Evolutionary conservation across 2,888 invertebrate genomes (phyloP), one percentile per base, ranked within the genome.

Genomic region (Vanessa cardui): DNA sequence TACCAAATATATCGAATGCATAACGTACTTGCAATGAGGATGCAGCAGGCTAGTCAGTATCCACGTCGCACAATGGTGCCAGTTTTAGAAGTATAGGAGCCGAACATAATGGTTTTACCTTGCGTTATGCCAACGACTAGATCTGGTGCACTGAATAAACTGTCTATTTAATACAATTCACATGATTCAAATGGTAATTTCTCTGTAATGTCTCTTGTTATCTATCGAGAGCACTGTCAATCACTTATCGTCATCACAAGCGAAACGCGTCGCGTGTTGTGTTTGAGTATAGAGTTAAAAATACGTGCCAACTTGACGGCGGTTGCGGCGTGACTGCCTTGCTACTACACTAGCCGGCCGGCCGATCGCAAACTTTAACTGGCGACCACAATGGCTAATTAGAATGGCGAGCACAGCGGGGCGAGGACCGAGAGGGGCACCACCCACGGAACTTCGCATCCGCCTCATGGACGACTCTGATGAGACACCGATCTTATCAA

Each of bases 331-430:
- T 87, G 86, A 92, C 82, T 83, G 79, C 65, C 73, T 67, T 68
- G 73, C 72, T 70, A 62, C 63, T 58, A 62, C 33, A 69, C 63
- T 49, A 58, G 88, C 86, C 88, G 85, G 88, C 86, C 86, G 84
- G 87, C 84, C 82, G 83, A 82, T 82, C 85, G 87, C 89, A 87
- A 89, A 89, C 83, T 88, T 87, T 82, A 83, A 86, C 87, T 83
- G 81, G 80, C 87, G 82, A 86, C 89, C 90, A 91, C 92, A 90
- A 92, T 91, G 87, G 88, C 89, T 92, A 90, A 91, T 92, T 92
- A 91, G 92, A 91, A 92, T 91, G 90, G 89, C 89, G 85, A 89
- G 85, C 79, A 79, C 82, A 79, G 79, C 77, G 86, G 79, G 82
- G 84, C 69, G 86, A 80, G 88, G 83, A 82, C 83, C 72, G 80